Evolutionary conservation across 2,797 vertebrate genomes (phyloP), one percentile per base, ranked within the genome.

Genomic region (Centropyge bicolor): DNA sequence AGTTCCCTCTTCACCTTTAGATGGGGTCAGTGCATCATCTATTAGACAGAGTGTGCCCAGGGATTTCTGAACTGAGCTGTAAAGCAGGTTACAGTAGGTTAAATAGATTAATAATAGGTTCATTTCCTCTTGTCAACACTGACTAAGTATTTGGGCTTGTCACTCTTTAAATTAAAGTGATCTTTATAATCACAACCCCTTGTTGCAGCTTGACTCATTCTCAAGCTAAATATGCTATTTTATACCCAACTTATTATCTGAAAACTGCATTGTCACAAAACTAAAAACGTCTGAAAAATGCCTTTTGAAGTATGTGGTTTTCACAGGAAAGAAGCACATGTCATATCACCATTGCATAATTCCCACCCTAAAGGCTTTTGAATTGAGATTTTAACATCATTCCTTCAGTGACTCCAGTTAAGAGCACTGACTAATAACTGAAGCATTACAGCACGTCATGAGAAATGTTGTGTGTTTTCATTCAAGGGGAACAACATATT

Each of bases 1-100:
- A 73, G 3, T 71, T 70, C 55, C 56, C 12, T 62, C 6, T 61
- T 59, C 38, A 38, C 89, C 93, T 83, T 73, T 90, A 93, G 93
- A 76, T 87, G 92, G 92, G 3, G 89, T 49, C 61, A 88, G 73
- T 57, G 74, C 77, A 76, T 81, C 67, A 76, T 74, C 27, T 61
- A 70, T 59, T 8, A 17, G 22, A 40, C 17, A 52, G 14, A 41
- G 41, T 17, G 40, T n/a, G 11, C 17, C 20, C 3, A 0, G 0
- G 20, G n/a, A 12, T 6, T 20, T 1, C n/a, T 5, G 16, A 57
- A 70, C 1, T n/a, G 17, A 66, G 20, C 27, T 13, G 8, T 9
- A 16, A 31, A 56, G 35, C 16, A 51, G 27, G 36, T 52, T 13
- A 13, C 54, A 64, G 2, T 17, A 27, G 0, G 3, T 55, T 35